These are phyloP conservation scores for Excalfactoria chinensis DNA, from an alignment of 2,113 vertebrate genomes.

Conservation along the genomic window DNA sequence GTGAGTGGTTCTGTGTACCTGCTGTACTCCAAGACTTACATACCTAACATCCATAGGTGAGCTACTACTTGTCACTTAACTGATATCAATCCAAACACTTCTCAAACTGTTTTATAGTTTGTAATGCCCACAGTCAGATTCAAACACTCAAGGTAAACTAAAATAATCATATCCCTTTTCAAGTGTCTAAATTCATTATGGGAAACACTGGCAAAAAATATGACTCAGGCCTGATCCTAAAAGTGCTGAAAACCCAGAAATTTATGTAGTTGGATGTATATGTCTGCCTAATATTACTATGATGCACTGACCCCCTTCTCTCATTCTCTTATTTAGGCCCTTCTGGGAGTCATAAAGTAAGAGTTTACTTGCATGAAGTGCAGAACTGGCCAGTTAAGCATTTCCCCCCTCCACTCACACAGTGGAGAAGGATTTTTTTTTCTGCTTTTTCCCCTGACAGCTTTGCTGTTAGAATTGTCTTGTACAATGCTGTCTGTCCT, in stretches of 20 bases:
- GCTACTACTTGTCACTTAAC: neutral
- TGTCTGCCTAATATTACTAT: neutral
- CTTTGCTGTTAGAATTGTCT: fast-evolving
- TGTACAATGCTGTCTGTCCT: neutral
- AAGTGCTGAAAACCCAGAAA: neutral
- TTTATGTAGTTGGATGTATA: neutral
- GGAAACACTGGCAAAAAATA: neutral
- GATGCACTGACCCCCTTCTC: neutral
- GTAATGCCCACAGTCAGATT: neutral
- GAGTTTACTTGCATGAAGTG: neutral
- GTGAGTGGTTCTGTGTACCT: fast-evolving
- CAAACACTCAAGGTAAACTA: neutral
- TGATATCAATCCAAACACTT: neutral
- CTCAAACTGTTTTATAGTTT: neutral
- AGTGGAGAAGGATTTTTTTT: neutral
- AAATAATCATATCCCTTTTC: neutral
- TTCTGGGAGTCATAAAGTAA: neutral
- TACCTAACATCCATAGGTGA: neutral
- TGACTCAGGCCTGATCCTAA: neutral
- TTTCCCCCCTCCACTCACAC: neutral
- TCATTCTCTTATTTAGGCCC: neutral
- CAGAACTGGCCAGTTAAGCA: neutral
- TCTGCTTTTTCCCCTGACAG: neutral
- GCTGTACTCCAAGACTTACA: neutral
- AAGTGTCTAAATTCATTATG: neutral